phyloP scores from a whole-genome alignment of 53 echinoderm and acorn worm species.

The Echinometra lucunter region DNA sequence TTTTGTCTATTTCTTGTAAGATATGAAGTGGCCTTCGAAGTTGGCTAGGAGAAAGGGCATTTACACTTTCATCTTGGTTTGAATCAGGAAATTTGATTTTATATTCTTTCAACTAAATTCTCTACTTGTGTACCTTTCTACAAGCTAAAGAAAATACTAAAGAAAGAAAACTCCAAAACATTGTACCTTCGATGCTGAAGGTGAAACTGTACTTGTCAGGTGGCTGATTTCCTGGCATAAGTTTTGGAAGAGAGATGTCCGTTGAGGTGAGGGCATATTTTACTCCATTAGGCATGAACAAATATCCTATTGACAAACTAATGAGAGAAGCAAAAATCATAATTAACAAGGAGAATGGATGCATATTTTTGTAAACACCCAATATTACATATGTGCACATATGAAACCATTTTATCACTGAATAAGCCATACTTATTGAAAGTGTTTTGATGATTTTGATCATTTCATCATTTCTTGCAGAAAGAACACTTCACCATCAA shows the following conservation, averaged over 20 bases:
- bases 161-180: too few relatives aligned
- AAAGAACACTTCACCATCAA: neutral
- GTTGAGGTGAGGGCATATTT: constrained; percentile 67
- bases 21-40: too few relatives aligned
- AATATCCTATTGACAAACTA: constrained; percentile 71
- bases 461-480: neutral
- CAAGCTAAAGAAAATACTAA: too few relatives aligned
- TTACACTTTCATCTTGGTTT: too few relatives aligned
- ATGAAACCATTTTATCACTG: neutral
- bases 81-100: too few relatives aligned
- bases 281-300: constrained; percentile 75
- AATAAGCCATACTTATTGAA: neutral
- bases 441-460: neutral
- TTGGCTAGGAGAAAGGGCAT: too few relatives aligned
- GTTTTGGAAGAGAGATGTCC: constrained; percentile 61
- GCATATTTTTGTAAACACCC: neutral
- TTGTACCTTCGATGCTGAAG: constrained; percentile 74
- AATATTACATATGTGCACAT: neutral
- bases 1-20: too few relatives aligned
- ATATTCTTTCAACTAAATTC: too few relatives aligned
- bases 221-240: constrained; percentile 58
- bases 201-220: constrained; percentile 74
- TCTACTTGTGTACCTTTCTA: too few relatives aligned
- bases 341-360: neutral
- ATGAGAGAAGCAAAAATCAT: neutral